A percentile compares a stretch with the other conserved stretches of the same genome.
Conservation (phyloP, 2,113 vertebrate species). For the Acrocephalus kingi region DNA sequence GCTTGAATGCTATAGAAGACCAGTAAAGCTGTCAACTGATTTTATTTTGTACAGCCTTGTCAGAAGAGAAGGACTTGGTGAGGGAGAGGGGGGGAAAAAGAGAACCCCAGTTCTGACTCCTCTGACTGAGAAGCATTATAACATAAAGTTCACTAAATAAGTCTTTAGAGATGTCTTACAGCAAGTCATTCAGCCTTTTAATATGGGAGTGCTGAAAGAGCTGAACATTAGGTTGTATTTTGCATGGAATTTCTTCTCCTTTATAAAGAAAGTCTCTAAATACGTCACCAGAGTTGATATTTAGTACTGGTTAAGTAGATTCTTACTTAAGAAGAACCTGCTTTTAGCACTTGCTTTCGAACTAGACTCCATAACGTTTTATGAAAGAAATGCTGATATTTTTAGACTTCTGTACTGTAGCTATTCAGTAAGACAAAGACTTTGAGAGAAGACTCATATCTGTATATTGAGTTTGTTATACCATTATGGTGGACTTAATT, state of each 20-base stretch:
- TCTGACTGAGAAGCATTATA: not conserved
- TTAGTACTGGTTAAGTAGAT: not conserved
- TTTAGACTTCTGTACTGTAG: not conserved
- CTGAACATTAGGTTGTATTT: not conserved
- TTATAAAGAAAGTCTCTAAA: not conserved
- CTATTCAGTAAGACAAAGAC: not conserved
- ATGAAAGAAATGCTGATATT: not conserved
- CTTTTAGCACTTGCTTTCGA: not conserved
- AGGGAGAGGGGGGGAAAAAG: not conserved
- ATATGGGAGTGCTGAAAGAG: not conserved
- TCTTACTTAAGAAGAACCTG: not conserved
- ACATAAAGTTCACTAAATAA: not conserved
- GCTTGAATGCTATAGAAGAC: not conserved
- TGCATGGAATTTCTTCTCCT: not conserved
- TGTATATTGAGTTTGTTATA: not conserved
- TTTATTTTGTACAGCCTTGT: not conserved
- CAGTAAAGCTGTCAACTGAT: not conserved
- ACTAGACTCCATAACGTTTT: not conserved
- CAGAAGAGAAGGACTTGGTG: not conserved
- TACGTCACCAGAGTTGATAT: not conserved
- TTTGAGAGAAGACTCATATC: not conserved
- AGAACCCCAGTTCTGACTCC: not conserved
- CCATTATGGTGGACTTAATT: not conserved
- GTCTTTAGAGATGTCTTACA: not conserved
- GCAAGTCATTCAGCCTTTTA: not conserved